Base-by-base conservation (phyloP, 2,888 invertebrate genomes). In the Polia nebulosa region DNA sequence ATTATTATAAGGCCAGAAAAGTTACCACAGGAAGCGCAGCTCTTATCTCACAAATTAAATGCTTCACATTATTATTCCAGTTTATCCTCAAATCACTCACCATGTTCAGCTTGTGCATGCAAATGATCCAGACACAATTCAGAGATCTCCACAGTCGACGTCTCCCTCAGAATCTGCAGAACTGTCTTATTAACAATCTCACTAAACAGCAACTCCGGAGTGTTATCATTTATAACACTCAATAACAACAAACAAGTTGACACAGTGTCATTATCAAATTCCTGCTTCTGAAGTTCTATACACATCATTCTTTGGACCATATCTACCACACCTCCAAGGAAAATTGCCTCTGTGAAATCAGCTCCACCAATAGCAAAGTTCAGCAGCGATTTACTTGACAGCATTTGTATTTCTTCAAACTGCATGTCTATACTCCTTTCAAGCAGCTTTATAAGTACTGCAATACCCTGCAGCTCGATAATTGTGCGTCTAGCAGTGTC, bases 321-420 rank as follows among this genome's bases (percentile, higher is more conserved):
- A 57, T 96, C 92, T 86, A 97, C 93, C 17, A 97, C 89, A 59
- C 96, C 95, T 65, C 93, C 93, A 81, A 97, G 94, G 70, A 97
- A 93, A 49, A 97, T 96, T 25, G 95, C 94, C 81, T 97, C 96
- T 62, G 97, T 96, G 76, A 97, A 94, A 58, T 96, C 96, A 72
- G 97, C 97, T 81, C 98, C 97, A 20, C 97, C 97, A 76, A 98
- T 97, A 56, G 98, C 96, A 87, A 98, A 97, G 92, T 99, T 99
- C 57, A 98, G 96, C 53, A 99, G 93, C 67, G 97, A 96, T 76
- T 98, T 98, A 83, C 97, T 97, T 6, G 95, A 96, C 82, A 88
- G 97, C 96, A 90, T 96, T 96, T 83, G 97, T 90, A 91, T 97
- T 93, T 93, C 96, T 77, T 83, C 95, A 91, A 81, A 88, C 69